A percentile compares a stretch with the other conserved stretches of the same genome.
These are phyloP conservation scores for Fundulus diaphanus DNA, from an alignment of 2,797 vertebrate genomes.

Conservation along the genomic window DNA sequence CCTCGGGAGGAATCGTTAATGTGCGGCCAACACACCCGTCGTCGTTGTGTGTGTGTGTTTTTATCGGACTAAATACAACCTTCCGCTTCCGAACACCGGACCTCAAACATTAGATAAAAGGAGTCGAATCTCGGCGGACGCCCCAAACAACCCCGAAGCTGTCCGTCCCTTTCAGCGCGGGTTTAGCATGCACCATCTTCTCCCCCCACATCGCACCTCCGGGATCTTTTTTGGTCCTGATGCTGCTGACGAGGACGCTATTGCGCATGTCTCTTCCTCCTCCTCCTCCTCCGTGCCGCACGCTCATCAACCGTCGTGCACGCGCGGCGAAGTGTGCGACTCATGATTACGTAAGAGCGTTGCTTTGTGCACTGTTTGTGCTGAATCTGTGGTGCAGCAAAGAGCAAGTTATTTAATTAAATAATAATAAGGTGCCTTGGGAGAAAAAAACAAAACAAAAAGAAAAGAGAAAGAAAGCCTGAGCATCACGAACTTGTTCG, in stretches of 20 bases:
- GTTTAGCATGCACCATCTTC: constrained; percentile 70
- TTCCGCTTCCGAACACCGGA: neutral
- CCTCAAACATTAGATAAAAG: neutral
- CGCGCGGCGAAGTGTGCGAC: constrained; percentile 40
- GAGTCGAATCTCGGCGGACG: neutral
- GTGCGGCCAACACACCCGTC: constrained; percentile 29
- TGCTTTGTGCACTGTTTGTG: constrained; percentile 15
- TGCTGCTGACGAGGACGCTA: constrained; percentile 66
- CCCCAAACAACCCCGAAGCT: neutral
- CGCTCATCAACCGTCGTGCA: constrained; percentile 48
- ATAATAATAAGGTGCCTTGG: no score
- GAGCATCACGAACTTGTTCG: no score
- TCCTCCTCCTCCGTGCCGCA: constrained; percentile 47
- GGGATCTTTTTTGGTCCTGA: constrained; percentile 77
- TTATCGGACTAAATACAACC: neutral
- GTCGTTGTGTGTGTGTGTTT: neutral
- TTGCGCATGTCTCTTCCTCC: constrained; percentile 78
- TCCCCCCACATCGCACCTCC: constrained; percentile 31
- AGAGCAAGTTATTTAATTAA: constrained; percentile 2
- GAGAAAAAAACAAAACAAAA: no score
- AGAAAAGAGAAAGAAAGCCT: no score
- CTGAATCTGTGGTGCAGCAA: neutral
- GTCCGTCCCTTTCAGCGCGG: constrained; percentile 34
- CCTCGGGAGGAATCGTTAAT: constrained; percentile 18
- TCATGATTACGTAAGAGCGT: constrained; percentile 57